These are phyloP conservation scores for Brachionichthys hirsutus DNA, from an alignment of 2,113 vertebrate genomes.

Conservation along the genomic window DNA sequence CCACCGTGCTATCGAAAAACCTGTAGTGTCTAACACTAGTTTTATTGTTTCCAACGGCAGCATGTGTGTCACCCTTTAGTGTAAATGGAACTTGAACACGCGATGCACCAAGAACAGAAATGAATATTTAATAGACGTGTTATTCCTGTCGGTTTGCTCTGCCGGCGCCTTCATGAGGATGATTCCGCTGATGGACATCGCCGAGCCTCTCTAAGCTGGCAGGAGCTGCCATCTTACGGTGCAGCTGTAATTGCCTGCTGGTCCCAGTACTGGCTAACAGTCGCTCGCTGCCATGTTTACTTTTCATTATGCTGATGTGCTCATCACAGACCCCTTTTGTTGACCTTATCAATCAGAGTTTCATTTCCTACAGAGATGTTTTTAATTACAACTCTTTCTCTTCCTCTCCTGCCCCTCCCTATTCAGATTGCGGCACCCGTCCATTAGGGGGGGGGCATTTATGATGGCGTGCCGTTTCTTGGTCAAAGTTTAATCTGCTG, in stretches of 20 bases:
- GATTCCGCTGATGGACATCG: conserved; percentile 49
- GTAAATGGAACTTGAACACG: conserved; percentile 19
- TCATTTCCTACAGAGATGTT: conserved; percentile 70
- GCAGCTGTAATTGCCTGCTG: conserved; percentile 61
- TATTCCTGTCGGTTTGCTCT: too few species aligned
- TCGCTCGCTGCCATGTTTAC: conserved; percentile 48
- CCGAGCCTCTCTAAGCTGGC: conserved; percentile 25
- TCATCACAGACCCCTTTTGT: conserved; percentile 58
- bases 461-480: conserved; percentile 8
- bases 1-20: too few species aligned
- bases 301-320: conserved; percentile 69
- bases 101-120: conserved; percentile 15
- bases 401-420: conserved; percentile 13
- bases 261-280: conserved; percentile 38
- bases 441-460: conserved; percentile 21
- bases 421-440: conserved; percentile 26
- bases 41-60: too few species aligned
- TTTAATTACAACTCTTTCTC: conserved; percentile 67
- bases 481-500: conserved; percentile 69
- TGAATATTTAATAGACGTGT: conserved; percentile 39
- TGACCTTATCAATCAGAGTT: conserved; percentile 76
- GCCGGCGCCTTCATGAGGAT: background rate
- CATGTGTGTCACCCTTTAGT: background rate
- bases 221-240: conserved; percentile 24
- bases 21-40: too few species aligned